These are phyloP conservation scores for Meriones unguiculatus DNA, from an alignment of 2,113 vertebrate species.

Conservation along the genomic window DNA sequence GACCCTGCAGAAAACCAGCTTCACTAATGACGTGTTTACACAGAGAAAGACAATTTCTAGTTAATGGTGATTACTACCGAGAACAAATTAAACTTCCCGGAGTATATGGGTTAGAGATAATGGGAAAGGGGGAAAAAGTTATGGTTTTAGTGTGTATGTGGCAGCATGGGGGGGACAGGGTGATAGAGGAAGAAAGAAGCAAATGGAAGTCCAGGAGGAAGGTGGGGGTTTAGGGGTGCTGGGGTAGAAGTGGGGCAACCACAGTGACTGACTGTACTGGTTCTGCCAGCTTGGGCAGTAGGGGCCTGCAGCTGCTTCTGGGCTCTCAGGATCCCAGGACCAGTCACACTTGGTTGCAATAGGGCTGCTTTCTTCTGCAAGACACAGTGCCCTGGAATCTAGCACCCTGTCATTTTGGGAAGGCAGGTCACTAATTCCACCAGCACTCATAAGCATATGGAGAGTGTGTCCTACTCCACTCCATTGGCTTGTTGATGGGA, in stretches of 20 bases:
- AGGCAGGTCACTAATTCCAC: conserved; percentile 40
- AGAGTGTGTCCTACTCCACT: conserved; percentile 56
- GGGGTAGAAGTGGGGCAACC: not conserved
- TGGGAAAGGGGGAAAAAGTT: conserved; percentile 85
- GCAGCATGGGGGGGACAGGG: conserved; percentile 72
- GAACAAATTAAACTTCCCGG: conserved; percentile 90
- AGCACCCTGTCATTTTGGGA: conserved; percentile 35
- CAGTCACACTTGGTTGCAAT: not conserved
- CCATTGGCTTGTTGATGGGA: conserved; percentile 51
- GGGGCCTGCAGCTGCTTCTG: not conserved
- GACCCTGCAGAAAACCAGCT: conserved; percentile 89
- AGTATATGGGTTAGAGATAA: conserved; percentile 88
- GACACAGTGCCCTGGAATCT: not conserved
- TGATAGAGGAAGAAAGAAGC: conserved; percentile 60
- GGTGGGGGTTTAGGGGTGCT: not conserved
- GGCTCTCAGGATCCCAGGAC: not conserved
- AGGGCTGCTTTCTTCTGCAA: not conserved
- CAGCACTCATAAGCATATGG: conserved; percentile 53
- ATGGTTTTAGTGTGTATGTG: conserved; percentile 75
- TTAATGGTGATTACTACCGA: conserved; percentile 91
- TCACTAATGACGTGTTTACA: conserved; percentile 91
- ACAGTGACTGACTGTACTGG: not conserved
- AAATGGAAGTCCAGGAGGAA: conserved; percentile 49
- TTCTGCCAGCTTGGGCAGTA: not conserved
- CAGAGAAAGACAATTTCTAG: conserved; percentile 91